Evolutionary conservation across 2,888 invertebrate species (phyloP), one percentile per base, ranked within the genome.

Genomic region (Nectonema munidae): DNA sequence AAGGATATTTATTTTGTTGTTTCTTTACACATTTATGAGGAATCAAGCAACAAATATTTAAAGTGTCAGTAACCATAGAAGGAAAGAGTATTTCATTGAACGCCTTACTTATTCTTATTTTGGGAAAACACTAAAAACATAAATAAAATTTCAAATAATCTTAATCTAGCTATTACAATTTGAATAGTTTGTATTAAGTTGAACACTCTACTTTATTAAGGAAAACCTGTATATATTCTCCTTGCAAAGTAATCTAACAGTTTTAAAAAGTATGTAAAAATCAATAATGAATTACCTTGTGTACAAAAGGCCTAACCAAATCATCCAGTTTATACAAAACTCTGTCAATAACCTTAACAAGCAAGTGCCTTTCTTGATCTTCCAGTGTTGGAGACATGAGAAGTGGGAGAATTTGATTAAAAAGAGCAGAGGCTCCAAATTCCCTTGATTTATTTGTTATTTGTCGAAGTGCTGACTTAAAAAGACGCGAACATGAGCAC

Each of bases 331-430:
- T 95, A 59, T 95, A 95, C 11, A 95, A 62, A 52, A 95, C 86
- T 37, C 95, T 66, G 60, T 99, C 95, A 48, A 95, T 95, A 39
- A 86, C 83, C 64, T 95, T 95, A 5, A 95, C 95, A 39, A 99
- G 64, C 49, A 99, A 64, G 66, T 95, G 95, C 18, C 95, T 66
- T 54, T 99, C 95, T 57, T 99, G 95, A 57, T 99, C 95, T 56
- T 99, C 95, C 11, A 99, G 61, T 0, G 95, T 95, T 0, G 95
- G 95, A 21, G 86, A 86, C 95, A 99, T 99, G n/a, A 99, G 66
- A 42, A 99, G 61, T 0, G 95, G 95, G 38, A 99, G 59, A 48
- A 99, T 99, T 59, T 99, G 95, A 58, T 99, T 95, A 54, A 99
- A 99, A 2, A 99, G 62, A 0, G 95, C 81, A 0, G 89, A 95